Percentiles rank a stretch among this genome's conserved stretches.
phyloP scores from a whole-genome alignment of 2,888 invertebrate genomes.

The Silvanus unidentatus region DNA sequence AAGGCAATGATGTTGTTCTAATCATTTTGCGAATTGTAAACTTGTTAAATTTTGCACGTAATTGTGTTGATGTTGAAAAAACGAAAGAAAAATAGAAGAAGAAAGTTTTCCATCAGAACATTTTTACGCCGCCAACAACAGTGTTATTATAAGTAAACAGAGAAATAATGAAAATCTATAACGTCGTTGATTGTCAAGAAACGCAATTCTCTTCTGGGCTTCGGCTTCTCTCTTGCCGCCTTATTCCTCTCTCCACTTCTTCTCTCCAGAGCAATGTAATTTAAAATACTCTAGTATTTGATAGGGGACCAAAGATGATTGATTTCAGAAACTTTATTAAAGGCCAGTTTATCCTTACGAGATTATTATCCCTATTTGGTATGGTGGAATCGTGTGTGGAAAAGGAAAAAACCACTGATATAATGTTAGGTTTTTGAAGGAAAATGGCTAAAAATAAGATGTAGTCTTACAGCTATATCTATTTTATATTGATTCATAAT shows the following conservation, averaged over 20 bases:
- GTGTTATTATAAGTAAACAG: constrained; percentile 23
- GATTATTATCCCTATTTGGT: constrained; percentile 15
- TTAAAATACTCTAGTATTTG: constrained; percentile 28
- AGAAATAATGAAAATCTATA: constrained; percentile 30
- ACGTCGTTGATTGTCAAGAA: constrained; percentile 26
- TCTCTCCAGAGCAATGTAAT: constrained; percentile 24
- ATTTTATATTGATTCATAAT: too few species aligned
- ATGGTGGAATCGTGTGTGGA: neutral
- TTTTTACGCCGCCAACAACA: constrained; percentile 1
- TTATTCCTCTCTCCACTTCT: too few species aligned
- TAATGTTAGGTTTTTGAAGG: neutral
- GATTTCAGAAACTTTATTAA: constrained; percentile 30
- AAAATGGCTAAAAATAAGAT: too few species aligned
- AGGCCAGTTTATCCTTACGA: constrained; percentile 17
- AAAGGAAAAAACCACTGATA: neutral
- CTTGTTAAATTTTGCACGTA: too few species aligned
- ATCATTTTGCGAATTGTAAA: too few species aligned
- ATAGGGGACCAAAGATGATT: constrained; percentile 30
- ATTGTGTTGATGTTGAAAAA: neutral
- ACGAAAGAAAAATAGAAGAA: neutral
- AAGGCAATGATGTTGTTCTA: too few species aligned
- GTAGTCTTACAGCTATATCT: too few species aligned
- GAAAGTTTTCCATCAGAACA: constrained; percentile 5
- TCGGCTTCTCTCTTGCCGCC: constrained; percentile 6
- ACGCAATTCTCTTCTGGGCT: constrained; percentile 25